Evolutionary conservation across 2,113 vertebrate genomes (phyloP).

Genomic region (Tachuris rubrigastra): DNA sequence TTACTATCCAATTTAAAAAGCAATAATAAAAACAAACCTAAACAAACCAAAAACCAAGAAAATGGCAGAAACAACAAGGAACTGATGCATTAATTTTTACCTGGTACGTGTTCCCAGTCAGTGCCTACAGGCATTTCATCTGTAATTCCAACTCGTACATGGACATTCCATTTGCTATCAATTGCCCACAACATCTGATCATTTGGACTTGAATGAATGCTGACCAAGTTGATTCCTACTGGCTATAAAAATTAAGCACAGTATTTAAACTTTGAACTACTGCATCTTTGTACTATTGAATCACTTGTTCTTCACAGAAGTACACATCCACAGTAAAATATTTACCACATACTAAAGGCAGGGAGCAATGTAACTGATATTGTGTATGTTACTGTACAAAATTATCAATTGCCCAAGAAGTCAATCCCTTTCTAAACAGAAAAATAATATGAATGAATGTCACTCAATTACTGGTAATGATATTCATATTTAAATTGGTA

Average conservation of each 20-base stretch:
- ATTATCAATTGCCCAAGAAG: neutral
- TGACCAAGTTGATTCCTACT: slow-evolving; percentile 85
- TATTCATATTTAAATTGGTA: neutral
- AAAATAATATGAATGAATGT: neutral
- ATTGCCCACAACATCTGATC: slow-evolving; percentile 92
- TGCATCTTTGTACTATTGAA: neutral
- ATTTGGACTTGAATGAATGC: slow-evolving; percentile 87
- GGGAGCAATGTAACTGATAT: neutral
- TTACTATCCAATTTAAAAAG: neutral
- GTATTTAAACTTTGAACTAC: slow-evolving; percentile 21
- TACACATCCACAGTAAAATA: neutral
- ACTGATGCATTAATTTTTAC: slow-evolving; percentile 59
- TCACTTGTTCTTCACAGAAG: neutral
- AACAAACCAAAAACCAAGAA: neutral
- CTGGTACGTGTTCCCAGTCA: slow-evolving; percentile 93
- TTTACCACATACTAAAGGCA: neutral
- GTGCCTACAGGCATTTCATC: slow-evolving; percentile 98
- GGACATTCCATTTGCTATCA: slow-evolving; percentile 88
- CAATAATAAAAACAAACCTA: neutral
- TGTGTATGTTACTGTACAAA: neutral
- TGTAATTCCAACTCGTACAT: slow-evolving; percentile 87
- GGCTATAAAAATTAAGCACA: slow-evolving; percentile 77
- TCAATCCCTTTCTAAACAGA: neutral
- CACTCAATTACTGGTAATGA: neutral
- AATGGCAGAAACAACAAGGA: neutral